These are phyloP conservation scores for Drosophila fungiperda DNA, from an alignment of 2,888 invertebrate species.

Conservation along the genomic window DNA sequence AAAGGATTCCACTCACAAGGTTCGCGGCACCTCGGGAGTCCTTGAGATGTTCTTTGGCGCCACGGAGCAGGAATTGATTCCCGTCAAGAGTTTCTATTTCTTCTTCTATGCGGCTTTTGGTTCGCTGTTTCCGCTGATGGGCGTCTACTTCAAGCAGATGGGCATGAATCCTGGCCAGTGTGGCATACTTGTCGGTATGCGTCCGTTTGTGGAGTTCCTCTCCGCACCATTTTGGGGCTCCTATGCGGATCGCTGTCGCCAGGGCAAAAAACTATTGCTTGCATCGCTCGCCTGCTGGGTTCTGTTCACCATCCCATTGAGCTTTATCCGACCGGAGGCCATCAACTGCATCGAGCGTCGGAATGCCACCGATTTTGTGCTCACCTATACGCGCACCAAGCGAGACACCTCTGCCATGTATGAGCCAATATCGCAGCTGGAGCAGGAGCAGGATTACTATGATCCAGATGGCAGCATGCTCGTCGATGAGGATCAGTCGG, in stretches of 20 bases:
- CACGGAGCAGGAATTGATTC: slow-evolving; percentile 95
- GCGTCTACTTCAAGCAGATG: slow-evolving; percentile 99
- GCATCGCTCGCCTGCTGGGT: slow-evolving; percentile 98
- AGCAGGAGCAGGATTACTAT: slow-evolving; percentile 28
- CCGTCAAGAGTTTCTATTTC: slow-evolving; percentile 99
- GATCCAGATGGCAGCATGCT: slow-evolving; percentile 30
- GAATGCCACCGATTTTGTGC: slow-evolving; percentile 88
- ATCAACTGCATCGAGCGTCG: slow-evolving; percentile 91
- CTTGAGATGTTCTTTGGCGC: slow-evolving; percentile 93
- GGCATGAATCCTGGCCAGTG: slow-evolving; percentile 99
- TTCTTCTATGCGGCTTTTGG: slow-evolving; percentile 99
- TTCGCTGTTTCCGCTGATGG: slow-evolving; percentile 98
- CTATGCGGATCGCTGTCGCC: slow-evolving; percentile 90
- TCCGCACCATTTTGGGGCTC: slow-evolving; percentile 99
- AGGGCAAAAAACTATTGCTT: slow-evolving; percentile 94
- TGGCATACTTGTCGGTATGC: slow-evolving; percentile 96
- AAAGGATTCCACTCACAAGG: slow-evolving; percentile 95
- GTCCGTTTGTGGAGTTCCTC: slow-evolving; percentile 98
- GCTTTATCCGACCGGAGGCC: slow-evolving; percentile 97
- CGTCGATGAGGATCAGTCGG: slow-evolving; percentile 36
- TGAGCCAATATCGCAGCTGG: slow-evolving; percentile 31
- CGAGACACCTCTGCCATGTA: slow-evolving; percentile 85
- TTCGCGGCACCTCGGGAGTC: slow-evolving; percentile 93
- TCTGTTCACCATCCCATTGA: slow-evolving; percentile 97
- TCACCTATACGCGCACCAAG: slow-evolving; percentile 85